phyloP scores from a whole-genome alignment of 2,888 invertebrate species.

The Saturnia japonica region DNA sequence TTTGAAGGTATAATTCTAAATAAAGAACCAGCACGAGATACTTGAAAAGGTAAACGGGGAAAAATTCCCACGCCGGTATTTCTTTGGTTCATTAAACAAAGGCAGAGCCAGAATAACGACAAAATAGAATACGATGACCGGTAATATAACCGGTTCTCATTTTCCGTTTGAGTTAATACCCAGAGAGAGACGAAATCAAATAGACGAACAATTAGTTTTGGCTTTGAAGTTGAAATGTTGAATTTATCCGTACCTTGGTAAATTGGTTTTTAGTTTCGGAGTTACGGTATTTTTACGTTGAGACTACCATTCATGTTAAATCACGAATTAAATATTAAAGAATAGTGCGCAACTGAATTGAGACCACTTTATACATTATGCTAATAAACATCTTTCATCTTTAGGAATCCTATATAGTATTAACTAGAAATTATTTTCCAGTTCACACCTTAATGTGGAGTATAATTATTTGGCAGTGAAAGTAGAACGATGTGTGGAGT shows the following conservation, averaged over 20 bases:
- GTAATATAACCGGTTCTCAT: slow-evolving; percentile 50
- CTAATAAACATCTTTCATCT: too few species aligned
- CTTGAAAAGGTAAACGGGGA: slow-evolving; percentile 43
- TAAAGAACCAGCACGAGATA: slow-evolving; percentile 6
- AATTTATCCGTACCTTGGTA: neutral
- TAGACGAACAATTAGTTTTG: slow-evolving; percentile 7
- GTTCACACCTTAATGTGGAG: too few species aligned
- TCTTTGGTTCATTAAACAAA: slow-evolving; percentile 58
- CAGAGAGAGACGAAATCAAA: slow-evolving; percentile 21
- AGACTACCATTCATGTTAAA: neutral
- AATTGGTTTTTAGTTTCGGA: slow-evolving; percentile 1
- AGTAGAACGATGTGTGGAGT: too few species aligned
- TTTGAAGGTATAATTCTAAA: neutral
- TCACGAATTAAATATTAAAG: neutral
- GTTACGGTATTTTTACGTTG: neutral
- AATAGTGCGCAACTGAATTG: neutral
- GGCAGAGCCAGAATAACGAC: slow-evolving; percentile 38
- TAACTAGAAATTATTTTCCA: too few species aligned
- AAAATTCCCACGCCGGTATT: slow-evolving; percentile 43
- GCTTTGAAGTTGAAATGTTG: slow-evolving; percentile 5
- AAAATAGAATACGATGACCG: slow-evolving; percentile 45
- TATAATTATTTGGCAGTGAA: too few species aligned
- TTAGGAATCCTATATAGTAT: too few species aligned
- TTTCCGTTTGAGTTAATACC: slow-evolving; percentile 52
- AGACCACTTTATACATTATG: too few species aligned